These are phyloP conservation scores for Gorsachius magnificus DNA, from an alignment of 2,797 vertebrate genomes.

Conservation along the genomic window DNA sequence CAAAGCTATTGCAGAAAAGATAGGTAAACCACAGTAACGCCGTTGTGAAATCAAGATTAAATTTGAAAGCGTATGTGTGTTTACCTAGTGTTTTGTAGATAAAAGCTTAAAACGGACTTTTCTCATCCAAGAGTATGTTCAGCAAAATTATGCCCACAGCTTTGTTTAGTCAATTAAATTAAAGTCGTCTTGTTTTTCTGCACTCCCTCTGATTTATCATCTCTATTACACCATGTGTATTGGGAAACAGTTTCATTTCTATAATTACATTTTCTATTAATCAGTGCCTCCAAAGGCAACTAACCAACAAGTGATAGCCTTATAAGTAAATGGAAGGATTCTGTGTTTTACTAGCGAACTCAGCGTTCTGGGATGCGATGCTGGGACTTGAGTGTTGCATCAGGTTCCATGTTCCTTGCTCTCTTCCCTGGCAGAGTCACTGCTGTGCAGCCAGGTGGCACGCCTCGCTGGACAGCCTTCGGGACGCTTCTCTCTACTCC, in stretches of 20 bases:
- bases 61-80: neutral
- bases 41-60: neutral
- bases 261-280: neutral
- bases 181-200: neutral
- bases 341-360: neutral
- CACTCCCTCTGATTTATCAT: neutral
- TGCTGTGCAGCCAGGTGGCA: neutral
- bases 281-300: neutral
- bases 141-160: neutral
- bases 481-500: neutral
- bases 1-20: neutral
- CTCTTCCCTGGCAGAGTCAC: neutral
- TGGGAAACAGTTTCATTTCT: neutral
- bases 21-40: neutral
- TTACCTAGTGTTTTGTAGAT: neutral
- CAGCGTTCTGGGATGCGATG: neutral
- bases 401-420: neutral
- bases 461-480: fast-evolving
- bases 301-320: neutral
- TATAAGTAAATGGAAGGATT: neutral
- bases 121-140: neutral
- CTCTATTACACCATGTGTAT: neutral
- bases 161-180: neutral
- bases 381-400: neutral
- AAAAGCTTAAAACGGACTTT: neutral